Base-by-base conservation (phyloP, 2,113 vertebrate genomes). In the Promerops cafer region DNA sequence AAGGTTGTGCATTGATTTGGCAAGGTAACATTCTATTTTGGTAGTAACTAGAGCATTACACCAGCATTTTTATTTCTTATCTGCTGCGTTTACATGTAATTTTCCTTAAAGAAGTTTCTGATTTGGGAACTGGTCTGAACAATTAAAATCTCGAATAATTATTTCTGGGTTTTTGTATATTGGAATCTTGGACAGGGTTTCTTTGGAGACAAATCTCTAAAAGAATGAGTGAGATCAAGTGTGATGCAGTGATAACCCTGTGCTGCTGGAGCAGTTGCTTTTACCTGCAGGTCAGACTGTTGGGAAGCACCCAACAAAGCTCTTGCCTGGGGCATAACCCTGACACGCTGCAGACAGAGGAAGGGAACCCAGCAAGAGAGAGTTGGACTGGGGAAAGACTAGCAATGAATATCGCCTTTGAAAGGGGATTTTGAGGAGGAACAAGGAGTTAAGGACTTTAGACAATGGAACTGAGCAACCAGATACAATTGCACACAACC, bases 171-270 rank as follows among this genome's bases (percentile, higher is more conserved):
- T 39, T 83, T 64, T 71, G n/a, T 45, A 6, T 59, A 10, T 56
- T 65, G 40, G 56, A 47, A 24, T 37, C 11, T 35, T 56, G 37
- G 68, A 18, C 13, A 71, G 8, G 18, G 45, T 60, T 91, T 83
- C 22, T 89, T 53, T 81, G 60, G 64, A 81, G 78, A 24, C 7
- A 9, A 9, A 37, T 52, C 54, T 86, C 42, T 80, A 7, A 9
- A 87, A 61, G 54, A 49, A 50, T 6, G 16, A 68, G 31, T 13
- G 28, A 65, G 49, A 20, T 39, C 16, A 42, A 4, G 50, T 12
- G 49, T 0, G 0, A 33, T 0, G 0, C 16, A 33, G 42, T 26
- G 50, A 33, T 47, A 65, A 57, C 37, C 27, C 40, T 2, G 2
- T 17, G 52, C 65, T 92, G 78, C 47, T 63, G 65, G 30, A 44